phyloP scores from a whole-genome alignment of 2,113 vertebrate species.

The Pachycephala philippinensis region DNA sequence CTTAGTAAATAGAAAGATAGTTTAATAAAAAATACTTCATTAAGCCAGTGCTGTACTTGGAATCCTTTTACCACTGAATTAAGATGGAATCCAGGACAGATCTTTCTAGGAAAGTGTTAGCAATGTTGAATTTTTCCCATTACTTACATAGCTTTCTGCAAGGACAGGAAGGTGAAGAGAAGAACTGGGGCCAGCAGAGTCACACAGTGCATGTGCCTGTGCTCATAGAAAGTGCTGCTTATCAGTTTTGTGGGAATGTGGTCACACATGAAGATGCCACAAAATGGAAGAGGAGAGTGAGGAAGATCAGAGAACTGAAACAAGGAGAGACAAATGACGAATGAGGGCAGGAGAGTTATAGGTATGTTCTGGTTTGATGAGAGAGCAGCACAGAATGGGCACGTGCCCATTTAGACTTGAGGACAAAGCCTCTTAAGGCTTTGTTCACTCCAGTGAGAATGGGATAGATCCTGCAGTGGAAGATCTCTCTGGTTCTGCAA shows the following conservation, averaged over 20 bases:
- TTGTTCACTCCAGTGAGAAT: not conserved
- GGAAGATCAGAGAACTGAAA: not conserved
- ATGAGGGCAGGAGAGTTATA: not conserved
- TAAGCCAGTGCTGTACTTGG: not conserved
- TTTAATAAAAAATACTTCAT: not conserved
- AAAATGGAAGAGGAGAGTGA: not conserved
- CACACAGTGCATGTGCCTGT: not conserved
- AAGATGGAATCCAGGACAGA: not conserved
- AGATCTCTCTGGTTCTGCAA: not conserved
- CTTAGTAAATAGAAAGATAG: not conserved
- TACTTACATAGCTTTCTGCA: not conserved
- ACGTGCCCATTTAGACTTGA: not conserved
- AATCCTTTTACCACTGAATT: not conserved
- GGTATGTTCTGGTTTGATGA: not conserved
- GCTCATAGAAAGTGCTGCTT: not conserved
- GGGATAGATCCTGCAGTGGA: not conserved
- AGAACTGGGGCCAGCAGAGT: not conserved
- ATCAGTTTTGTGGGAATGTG: not conserved
- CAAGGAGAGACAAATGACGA: not conserved
- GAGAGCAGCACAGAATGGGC: not conserved
- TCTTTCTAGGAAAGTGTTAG: not conserved
- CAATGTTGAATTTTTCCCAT: not conserved
- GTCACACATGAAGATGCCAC: not conserved
- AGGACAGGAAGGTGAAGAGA: not conserved
- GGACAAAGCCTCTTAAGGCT: not conserved